Evolutionary conservation across 2,888 invertebrate species (phyloP).

Genomic region (Smittia sp.): DNA sequence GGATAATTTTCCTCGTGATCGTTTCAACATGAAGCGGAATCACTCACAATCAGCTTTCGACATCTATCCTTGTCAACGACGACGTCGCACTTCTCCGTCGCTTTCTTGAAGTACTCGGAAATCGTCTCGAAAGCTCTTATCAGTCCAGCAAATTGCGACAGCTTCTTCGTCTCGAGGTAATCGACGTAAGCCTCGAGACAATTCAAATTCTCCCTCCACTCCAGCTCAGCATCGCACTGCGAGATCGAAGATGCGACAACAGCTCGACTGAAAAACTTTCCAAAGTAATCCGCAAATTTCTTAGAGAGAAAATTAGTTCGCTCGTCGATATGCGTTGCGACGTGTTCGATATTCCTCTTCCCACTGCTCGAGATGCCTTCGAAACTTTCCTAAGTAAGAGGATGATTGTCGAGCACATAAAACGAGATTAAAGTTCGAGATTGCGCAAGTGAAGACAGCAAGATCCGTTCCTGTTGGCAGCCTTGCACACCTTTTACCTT

Average conservation of each 20-base stretch:
- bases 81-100: background rate
- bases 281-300: background rate
- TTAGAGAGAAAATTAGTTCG: background rate
- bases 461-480: too few species aligned
- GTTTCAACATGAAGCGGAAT: background rate
- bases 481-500: conserved; percentile 5
- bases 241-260: too few species aligned
- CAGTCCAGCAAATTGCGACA: background rate
- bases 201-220: too few species aligned
- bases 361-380: conserved; percentile 1
- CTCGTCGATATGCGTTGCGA: background rate
- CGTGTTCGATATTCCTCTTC: background rate
- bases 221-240: too few species aligned
- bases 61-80: background rate
- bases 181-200: background rate
- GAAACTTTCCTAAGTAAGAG: conserved; percentile 12
- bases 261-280: conserved; percentile 1
- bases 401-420: conserved; percentile 7
- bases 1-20: background rate
- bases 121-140: background rate
- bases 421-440: conserved; percentile 22
- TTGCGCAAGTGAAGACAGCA: too few species aligned
- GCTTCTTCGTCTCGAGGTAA: conserved; percentile 21
- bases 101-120: background rate
- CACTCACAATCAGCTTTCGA: background rate